Conservation (phyloP, 2,888 invertebrate species). For the Lottia scabra region DNA sequence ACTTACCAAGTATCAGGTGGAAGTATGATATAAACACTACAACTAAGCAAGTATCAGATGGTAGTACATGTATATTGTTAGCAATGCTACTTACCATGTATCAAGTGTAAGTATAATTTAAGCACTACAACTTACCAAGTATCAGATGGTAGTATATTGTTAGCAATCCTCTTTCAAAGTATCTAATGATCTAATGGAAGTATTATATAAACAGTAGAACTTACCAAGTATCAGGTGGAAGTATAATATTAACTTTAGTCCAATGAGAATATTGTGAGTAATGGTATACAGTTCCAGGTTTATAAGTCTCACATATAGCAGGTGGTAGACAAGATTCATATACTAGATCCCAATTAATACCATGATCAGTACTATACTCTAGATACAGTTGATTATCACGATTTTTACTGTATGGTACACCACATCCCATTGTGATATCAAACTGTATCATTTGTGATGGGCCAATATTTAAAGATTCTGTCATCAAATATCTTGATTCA, state of each 20-base stretch:
- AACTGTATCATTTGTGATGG: constrained; percentile 70
- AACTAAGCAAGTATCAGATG: no score
- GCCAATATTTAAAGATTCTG: constrained; percentile 67
- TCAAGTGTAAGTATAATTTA: not conserved
- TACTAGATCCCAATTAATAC: constrained; percentile 68
- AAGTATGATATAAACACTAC: no score
- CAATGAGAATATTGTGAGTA: constrained; percentile 64
- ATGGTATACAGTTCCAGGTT: constrained; percentile 66
- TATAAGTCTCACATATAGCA: constrained; percentile 58
- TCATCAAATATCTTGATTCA: constrained; percentile 61
- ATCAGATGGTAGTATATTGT: not conserved
- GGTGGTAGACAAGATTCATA: constrained; percentile 66
- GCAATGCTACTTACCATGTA: no score
- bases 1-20: no score
- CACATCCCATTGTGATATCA: constrained; percentile 69
- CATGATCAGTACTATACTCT: constrained; percentile 69
- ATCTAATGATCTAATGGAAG: no score
- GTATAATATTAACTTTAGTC: constrained; percentile 65
- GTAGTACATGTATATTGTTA: no score
- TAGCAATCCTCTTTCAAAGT: no score
- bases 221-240: constrained; percentile 67
- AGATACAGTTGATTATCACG: constrained; percentile 59
- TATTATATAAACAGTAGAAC: constrained; percentile 3
- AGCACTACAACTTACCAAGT: not conserved
- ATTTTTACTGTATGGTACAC: constrained; percentile 47